Evolutionary conservation across 2,888 invertebrate species (phyloP).

Genomic region (Leuctra nigra): DNA sequence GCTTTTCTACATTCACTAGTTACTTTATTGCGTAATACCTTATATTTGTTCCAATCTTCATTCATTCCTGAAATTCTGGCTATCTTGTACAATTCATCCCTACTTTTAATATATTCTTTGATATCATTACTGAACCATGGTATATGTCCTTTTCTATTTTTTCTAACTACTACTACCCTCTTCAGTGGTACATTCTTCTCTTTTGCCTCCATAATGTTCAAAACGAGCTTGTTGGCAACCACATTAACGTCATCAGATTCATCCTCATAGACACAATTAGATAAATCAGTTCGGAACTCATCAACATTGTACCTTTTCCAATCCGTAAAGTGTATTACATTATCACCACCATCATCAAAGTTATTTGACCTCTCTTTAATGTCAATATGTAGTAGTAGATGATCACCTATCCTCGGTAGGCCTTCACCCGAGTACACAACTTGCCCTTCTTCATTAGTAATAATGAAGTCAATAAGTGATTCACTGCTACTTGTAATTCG

Average conservation of each 20-base stretch:
- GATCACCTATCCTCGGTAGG: background rate
- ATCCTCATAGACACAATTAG: background rate
- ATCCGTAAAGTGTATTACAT: background rate
- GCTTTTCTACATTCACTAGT: background rate
- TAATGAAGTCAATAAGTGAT: background rate
- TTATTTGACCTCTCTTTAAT: background rate
- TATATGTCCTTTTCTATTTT: background rate
- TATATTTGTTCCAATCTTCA: slow-evolving; percentile 1
- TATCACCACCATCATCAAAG: background rate
- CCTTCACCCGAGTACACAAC: background rate
- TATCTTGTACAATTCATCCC: background rate
- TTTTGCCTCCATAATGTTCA: background rate
- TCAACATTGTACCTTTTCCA: background rate
- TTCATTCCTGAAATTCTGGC: background rate
- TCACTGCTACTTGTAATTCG: background rate
- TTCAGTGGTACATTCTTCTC: background rate
- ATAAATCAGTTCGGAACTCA: background rate
- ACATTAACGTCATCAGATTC: background rate
- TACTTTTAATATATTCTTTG: background rate
- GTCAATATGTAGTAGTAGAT: background rate
- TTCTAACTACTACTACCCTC: background rate
- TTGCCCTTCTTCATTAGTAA: background rate
- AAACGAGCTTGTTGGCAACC: background rate
- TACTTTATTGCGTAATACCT: background rate
- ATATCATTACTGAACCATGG: background rate